Percentiles rank a stretch among this genome's conserved stretches.
Conservation (phyloP, 1,140 invertebrate genomes). For the Stratiolaelaps scimitus region DNA sequence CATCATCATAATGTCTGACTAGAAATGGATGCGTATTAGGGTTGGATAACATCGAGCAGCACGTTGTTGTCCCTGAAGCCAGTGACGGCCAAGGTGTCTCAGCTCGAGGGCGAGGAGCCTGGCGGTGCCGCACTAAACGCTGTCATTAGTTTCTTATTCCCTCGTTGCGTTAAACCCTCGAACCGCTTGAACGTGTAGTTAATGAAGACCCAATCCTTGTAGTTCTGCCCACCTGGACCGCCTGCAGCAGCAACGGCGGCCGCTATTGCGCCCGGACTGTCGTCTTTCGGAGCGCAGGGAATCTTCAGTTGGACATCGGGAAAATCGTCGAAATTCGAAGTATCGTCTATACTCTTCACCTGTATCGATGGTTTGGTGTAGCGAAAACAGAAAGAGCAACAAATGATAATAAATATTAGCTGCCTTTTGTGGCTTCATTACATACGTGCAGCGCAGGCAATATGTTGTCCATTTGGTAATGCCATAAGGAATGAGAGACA, state of each 20-base stretch:
- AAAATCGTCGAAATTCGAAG: conserved; percentile 99
- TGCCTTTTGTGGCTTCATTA: too few relatives aligned
- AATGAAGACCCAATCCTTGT: conserved; percentile 98
- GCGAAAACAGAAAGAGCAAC: too few relatives aligned
- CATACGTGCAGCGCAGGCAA: too few relatives aligned
- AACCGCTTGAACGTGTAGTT: conserved; percentile 99
- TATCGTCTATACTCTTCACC: conserved; percentile 63
- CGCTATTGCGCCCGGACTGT: not conserved
- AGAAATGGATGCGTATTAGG: too few relatives aligned
- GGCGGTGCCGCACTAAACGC: conserved; percentile 6
- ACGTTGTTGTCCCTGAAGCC: too few relatives aligned
- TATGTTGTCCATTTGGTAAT: too few relatives aligned
- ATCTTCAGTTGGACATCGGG: conserved; percentile 97
- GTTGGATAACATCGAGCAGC: too few relatives aligned
- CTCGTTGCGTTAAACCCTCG: conserved; percentile 81
- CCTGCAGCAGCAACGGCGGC: not conserved
- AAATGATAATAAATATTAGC: too few relatives aligned
- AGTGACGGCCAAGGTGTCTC: too few relatives aligned
- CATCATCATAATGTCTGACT: too few relatives aligned
- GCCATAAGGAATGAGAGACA: too few relatives aligned
- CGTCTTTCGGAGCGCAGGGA: conserved; percentile 40
- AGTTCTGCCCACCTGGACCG: conserved; percentile 37
- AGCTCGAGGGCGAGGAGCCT: conserved; percentile 15
- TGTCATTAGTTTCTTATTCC: conserved; percentile 11
- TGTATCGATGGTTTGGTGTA: too few relatives aligned